Conservation (phyloP, 1,140 invertebrate species). For the Orussus abietinus region DNA sequence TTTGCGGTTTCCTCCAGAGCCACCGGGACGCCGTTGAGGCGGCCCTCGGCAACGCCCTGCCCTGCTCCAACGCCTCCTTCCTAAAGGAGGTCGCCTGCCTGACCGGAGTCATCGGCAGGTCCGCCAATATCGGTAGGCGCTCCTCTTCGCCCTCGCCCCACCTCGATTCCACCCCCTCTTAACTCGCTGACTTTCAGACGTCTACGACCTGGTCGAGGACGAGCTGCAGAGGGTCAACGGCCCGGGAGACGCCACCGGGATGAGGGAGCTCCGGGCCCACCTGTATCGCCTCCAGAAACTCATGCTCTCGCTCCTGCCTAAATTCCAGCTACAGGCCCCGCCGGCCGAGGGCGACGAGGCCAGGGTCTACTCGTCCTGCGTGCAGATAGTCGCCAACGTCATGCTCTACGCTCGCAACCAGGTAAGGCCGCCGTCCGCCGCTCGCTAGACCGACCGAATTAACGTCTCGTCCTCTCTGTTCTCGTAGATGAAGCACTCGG, state of each 20-base stretch:
- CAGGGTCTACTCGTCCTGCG: slow-evolving; percentile 35
- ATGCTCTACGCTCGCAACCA: slow-evolving; percentile 62
- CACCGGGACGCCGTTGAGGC: slow-evolving; percentile 78
- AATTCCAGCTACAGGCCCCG: slow-evolving; percentile 53
- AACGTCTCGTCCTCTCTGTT: too few species aligned
- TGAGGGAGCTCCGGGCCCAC: slow-evolving; percentile 57
- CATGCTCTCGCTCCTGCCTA: slow-evolving; percentile 67
- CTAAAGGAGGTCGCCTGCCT: slow-evolving; percentile 70
- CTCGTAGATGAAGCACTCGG: slow-evolving; percentile 49
- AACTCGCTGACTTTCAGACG: too few species aligned
- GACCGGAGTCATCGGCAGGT: slow-evolving; percentile 75
- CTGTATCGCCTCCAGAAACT: slow-evolving; percentile 64
- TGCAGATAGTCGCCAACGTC: slow-evolving; percentile 66
- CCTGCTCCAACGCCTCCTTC: slow-evolving; percentile 55
- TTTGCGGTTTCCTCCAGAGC: slow-evolving; percentile 73
- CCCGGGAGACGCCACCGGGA: slow-evolving; percentile 47
- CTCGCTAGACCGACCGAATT: too few species aligned
- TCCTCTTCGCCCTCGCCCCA: too few species aligned
- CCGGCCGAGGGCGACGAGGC: too few species aligned
- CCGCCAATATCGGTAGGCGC: slow-evolving; percentile 62
- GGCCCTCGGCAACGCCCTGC: slow-evolving; percentile 66
- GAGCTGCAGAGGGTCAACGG: slow-evolving; percentile 32
- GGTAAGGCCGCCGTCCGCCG: too few species aligned
- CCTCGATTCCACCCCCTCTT: too few species aligned
- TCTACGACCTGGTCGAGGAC: slow-evolving; percentile 49